A percentile compares a stretch with the other conserved stretches of the same genome.
Conservation (phyloP, 2,797 vertebrate genomes). For the Knipowitschia caucasica region DNA sequence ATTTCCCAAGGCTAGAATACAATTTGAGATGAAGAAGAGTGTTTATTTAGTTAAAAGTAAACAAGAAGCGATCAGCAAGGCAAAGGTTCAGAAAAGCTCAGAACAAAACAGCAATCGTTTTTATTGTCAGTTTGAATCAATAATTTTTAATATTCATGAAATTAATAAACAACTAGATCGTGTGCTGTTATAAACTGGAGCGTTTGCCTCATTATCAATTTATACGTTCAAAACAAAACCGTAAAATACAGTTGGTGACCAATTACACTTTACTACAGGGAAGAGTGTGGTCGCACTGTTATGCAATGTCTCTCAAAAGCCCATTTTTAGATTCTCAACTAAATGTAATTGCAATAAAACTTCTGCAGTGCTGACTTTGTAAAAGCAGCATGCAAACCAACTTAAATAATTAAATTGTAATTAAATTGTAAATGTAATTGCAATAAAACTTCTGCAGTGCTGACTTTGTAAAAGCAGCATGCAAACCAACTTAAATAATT, state of each 20-base stretch:
- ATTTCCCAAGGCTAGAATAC: constrained; percentile 6
- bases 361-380: no score
- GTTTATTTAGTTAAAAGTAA: background rate
- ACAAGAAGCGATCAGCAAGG: constrained; percentile 29
- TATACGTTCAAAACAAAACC: background rate
- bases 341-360: background rate
- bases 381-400: background rate
- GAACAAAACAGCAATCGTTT: background rate
- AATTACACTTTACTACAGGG: background rate
- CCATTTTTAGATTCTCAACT: background rate
- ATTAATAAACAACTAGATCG: background rate
- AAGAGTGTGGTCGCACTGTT: background rate
- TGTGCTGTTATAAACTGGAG: background rate
- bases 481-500: background rate
- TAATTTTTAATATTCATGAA: background rate
- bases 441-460: no score
- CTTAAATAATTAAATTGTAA: no score
- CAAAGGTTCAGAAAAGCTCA: constrained; percentile 2
- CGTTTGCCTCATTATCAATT: background rate
- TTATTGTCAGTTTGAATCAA: background rate
- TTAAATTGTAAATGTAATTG: background rate
- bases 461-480: no score
- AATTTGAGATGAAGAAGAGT: background rate
- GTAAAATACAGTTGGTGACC: constrained; percentile 4
- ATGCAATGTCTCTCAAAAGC: background rate